A percentile compares a stretch with the other conserved stretches of the same genome.
Conservation (phyloP, 1,140 invertebrate species). For the Caenorhabditis elegans region WBcel235 BX284604.4:6923501-6924000, state of each 20-base stretch:
- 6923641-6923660: background rate
- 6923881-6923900: background rate
- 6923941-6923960: conserved; percentile 7
- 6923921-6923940: background rate
- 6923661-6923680: background rate
- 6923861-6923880: background rate
- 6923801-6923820: background rate
- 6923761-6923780: background rate
- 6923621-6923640: conserved; percentile 27
- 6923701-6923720: background rate
- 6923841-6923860: background rate
- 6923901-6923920: background rate
- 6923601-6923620: conserved; percentile 12
- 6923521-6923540: too few species aligned
- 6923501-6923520: too few species aligned
- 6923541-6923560: background rate
- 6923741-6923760: background rate
- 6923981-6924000: too few species aligned
- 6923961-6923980: background rate
- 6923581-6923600: background rate
- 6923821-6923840: too few species aligned
- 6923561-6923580: background rate
- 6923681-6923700: background rate
- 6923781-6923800: background rate
- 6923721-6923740: background rate